A percentile compares a stretch with the other conserved stretches of the same genome.
Conservation (phyloP, 2,797 vertebrate species). For the Graptemys geographica region DNA sequence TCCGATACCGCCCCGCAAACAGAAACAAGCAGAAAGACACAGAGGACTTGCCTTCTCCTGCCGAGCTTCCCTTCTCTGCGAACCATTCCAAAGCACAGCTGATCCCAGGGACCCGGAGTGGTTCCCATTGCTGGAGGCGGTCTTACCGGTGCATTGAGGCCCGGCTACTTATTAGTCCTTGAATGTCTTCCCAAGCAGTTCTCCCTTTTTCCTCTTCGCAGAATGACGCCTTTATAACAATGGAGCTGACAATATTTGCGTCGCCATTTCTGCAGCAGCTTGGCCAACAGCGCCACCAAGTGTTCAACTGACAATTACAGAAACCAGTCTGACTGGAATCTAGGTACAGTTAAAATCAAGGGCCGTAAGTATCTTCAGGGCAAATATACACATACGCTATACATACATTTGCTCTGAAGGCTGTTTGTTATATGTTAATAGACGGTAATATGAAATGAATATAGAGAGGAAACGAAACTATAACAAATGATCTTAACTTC, state of each 20-base stretch:
- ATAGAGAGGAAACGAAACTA: fast-evolving
- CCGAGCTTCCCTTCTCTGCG: not conserved
- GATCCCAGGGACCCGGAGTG: not conserved
- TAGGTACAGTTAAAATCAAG: not conserved
- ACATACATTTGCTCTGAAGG: not conserved
- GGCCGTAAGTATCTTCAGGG: too few relatives aligned
- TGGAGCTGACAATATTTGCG: not conserved
- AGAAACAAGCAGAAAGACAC: conserved; percentile 55
- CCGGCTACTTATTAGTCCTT: not conserved
- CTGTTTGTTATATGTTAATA: not conserved
- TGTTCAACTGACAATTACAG: not conserved
- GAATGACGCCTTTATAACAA: not conserved
- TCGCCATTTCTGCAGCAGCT: not conserved
- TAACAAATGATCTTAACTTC: not conserved
- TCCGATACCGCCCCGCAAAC: conserved; percentile 53
- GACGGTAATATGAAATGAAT: not conserved
- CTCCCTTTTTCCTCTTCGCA: not conserved
- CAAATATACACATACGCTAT: fast-evolving
- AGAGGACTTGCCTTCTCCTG: conserved; percentile 63
- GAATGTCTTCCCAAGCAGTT: not conserved
- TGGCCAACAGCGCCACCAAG: not conserved
- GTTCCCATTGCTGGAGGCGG: not conserved
- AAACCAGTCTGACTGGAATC: not conserved
- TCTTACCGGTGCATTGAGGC: not conserved
- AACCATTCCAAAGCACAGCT: not conserved